Evolutionary conservation across 2,113 vertebrate genomes (phyloP).

Genomic region (Peucedramus taeniatus): DNA sequence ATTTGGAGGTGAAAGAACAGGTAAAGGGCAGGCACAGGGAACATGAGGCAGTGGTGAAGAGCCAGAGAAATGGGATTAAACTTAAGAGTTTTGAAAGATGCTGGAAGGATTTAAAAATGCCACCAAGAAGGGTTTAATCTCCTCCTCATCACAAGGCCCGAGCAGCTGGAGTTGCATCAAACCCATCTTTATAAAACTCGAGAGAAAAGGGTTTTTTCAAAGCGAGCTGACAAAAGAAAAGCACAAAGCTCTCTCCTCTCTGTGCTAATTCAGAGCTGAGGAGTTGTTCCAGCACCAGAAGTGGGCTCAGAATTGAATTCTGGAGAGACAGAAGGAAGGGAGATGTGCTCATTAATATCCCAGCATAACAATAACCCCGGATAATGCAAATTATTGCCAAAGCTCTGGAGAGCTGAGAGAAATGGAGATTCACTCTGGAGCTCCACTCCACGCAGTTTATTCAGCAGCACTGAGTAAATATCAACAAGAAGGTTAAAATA

Average conservation of each 20-base stretch:
- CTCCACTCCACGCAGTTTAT: constrained; percentile 15
- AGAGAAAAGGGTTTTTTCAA: background rate
- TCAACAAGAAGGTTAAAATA: constrained; percentile 61
- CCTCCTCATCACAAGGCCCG: background rate
- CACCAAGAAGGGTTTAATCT: background rate
- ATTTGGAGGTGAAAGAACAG: background rate
- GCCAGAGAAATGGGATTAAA: background rate
- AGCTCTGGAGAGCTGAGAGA: constrained; percentile 28
- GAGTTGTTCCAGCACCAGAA: background rate
- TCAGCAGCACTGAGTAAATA: constrained; percentile 51
- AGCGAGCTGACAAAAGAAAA: background rate
- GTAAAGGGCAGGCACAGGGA: background rate
- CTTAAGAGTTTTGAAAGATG: background rate
- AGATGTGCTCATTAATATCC: constrained; percentile 40
- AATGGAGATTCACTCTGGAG: constrained; percentile 22
- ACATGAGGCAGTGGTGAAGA: background rate
- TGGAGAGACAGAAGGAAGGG: background rate
- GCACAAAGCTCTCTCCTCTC: constrained; percentile 9
- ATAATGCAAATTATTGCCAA: constrained; percentile 46
- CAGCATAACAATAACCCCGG: constrained; percentile 19
- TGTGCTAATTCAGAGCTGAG: background rate
- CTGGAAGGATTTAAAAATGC: background rate
- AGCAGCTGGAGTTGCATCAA: background rate
- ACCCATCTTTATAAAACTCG: background rate
- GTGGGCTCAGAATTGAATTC: background rate